Conservation (phyloP, 2,888 invertebrate species). For the Phymatocera aterrima region DNA sequence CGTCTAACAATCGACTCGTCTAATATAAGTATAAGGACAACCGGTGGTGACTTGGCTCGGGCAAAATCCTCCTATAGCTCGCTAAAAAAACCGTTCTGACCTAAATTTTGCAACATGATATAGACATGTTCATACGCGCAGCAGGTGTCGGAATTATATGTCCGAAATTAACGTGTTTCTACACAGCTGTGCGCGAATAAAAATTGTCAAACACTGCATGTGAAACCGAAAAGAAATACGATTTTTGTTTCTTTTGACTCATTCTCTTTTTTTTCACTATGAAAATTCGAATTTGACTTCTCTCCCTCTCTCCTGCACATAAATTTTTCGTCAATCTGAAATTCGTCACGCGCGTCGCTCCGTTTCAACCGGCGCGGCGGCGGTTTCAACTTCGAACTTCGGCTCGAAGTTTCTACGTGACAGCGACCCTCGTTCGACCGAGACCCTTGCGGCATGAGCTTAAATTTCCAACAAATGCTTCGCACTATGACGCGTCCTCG, state of each 20-base stretch:
- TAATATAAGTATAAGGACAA: too few species aligned
- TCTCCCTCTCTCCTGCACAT: too few species aligned
- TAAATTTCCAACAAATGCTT: constrained; percentile 9
- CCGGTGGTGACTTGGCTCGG: background rate
- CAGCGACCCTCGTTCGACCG: constrained; percentile 14
- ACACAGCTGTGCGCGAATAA: too few species aligned
- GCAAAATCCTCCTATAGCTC: background rate
- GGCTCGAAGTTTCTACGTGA: background rate
- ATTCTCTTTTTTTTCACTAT: too few species aligned
- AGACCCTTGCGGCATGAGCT: background rate
- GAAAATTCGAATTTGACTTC: too few species aligned
- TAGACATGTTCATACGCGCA: background rate
- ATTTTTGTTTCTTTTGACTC: too few species aligned
- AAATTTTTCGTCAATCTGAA: background rate
- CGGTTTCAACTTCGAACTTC: constrained; percentile 1
- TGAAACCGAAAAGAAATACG: too few species aligned
- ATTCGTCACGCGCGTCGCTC: background rate
- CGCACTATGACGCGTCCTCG: background rate
- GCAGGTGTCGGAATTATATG: background rate
- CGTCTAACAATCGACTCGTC: too few species aligned
- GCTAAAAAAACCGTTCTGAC: background rate
- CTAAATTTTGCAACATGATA: background rate
- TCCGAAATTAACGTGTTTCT: too few species aligned
- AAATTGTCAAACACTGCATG: too few species aligned
- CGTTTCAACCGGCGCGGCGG: background rate